Base-by-base conservation (phyloP, 2,888 invertebrate species). In the Lasioglossum vierecki region DNA sequence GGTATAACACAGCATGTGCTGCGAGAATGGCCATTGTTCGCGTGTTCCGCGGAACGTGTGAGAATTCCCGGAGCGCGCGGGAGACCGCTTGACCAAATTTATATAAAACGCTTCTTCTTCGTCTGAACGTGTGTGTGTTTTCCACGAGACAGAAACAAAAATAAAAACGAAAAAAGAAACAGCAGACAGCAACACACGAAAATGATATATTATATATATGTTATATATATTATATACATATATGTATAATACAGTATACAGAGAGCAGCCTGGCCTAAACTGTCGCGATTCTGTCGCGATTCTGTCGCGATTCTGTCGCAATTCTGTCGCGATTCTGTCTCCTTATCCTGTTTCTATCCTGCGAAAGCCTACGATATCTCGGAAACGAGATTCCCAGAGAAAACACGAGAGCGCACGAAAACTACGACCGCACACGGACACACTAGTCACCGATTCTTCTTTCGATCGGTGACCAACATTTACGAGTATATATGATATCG, bases 1-100 rank as follows among this genome's bases (percentile, higher is more conserved):
- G 8, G 22, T 53, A 22, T 22, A 2, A 53, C 53, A 53, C 18
- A 83, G 73, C 84, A 66, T 76, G 73, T 73, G 53, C 53, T 53
- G 53, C 53, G 53, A 22, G 53, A 53, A 53, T 53, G 53, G 53
- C 8, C 53, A 53, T 53, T 53, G 53, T 53, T 53, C 53, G 22
- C 53, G 53, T 22, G 53, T 22, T 53, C 53, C 53, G 53, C 22
- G 53, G 53, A 53, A 22, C 22, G 22, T 5, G 53, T 2, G 53
- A 53, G 8, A 53, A 22, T 22, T 53, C 53, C 22, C 22, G 53
- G 53, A 49, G 22, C 49, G 22, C 49, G 49, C 22, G 49, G 22
- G 8, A 53, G 8, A 53, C 6, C 22, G 53, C 53, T 53, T 53
- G 22, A 22, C 22, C 53, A 53, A 53, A 46, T 53, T 53, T 8